These are phyloP conservation scores for Capromys pilorides DNA, from an alignment of 2,797 vertebrate species.

Conservation along the genomic window DNA sequence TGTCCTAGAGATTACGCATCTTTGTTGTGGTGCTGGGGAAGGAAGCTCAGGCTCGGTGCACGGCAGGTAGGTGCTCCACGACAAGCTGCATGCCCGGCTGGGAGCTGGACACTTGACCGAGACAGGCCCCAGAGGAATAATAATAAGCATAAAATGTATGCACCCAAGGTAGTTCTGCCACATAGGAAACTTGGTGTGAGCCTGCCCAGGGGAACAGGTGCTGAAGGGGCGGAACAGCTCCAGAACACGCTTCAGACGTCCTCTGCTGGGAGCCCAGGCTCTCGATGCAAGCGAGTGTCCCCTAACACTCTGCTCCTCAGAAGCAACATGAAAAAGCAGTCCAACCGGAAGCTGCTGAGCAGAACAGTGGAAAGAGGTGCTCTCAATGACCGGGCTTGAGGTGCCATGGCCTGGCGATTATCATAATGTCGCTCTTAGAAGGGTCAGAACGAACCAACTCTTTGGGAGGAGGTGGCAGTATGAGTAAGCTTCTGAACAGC, in stretches of 20 bases:
- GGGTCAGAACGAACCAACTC: neutral
- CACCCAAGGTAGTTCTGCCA: neutral
- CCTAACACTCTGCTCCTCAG: neutral
- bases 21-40: neutral
- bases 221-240: neutral
- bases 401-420: neutral
- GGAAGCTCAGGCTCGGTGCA: neutral
- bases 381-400: neutral
- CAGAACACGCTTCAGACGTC: neutral
- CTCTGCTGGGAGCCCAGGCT: no score
- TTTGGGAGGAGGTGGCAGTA: neutral
- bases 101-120: no score
- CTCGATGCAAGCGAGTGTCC: neutral
- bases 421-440: neutral
- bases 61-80: neutral
- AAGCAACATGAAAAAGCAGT: neutral
- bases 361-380: neutral
- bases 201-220: no score
- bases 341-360: neutral
- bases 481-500: neutral
- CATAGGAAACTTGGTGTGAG: neutral
- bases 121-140: no score
- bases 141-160: neutral
- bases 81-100: neutral
- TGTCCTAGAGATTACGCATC: neutral